Percentiles rank a stretch among this genome's conserved stretches.
phyloP scores from a whole-genome alignment of 2,888 invertebrate genomes.

The Gasteruption jaculator region DNA sequence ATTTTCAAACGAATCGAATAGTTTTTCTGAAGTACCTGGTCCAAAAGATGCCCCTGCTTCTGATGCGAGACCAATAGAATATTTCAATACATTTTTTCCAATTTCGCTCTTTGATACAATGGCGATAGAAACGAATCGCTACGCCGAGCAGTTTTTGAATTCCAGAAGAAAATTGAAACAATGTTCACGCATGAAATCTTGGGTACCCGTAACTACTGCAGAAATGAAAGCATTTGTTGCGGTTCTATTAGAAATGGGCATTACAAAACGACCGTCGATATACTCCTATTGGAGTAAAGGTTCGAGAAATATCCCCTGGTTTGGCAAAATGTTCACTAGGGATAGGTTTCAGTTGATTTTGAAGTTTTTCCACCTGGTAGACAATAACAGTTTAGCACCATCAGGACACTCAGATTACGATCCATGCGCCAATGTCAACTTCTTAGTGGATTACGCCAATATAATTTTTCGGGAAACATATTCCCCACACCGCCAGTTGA shows the following conservation, averaged over 20 bases:
- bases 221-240: conserved; percentile 27
- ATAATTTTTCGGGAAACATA: conserved; percentile 24
- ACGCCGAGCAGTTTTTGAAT: conserved; percentile 22
- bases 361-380: conserved; percentile 19
- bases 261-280: conserved; percentile 22
- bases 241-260: conserved; percentile 23
- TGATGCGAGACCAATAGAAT: conserved; percentile 24
- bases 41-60: conserved; percentile 20
- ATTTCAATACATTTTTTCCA: conserved; percentile 24
- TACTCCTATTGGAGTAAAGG: conserved; percentile 24
- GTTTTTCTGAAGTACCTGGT: conserved; percentile 24
- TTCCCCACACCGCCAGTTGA: conserved; percentile 22
- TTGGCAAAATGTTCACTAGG: conserved; percentile 27
- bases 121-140: conserved; percentile 24
- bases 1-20: conserved; percentile 9
- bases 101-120: conserved; percentile 5
- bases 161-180: conserved; percentile 11
- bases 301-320: conserved; percentile 26
- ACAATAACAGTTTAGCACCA: conserved; percentile 17
- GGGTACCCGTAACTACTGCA: conserved; percentile 18
- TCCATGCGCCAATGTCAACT: conserved; percentile 21
- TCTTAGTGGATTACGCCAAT: conserved; percentile 25
- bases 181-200: conserved; percentile 19
- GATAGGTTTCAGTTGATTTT: conserved; percentile 25
- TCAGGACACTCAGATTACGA: conserved; percentile 27